These are phyloP conservation scores for Teinopalpus imperialis DNA, from an alignment of 2,888 invertebrate species.

Conservation along the genomic window DNA sequence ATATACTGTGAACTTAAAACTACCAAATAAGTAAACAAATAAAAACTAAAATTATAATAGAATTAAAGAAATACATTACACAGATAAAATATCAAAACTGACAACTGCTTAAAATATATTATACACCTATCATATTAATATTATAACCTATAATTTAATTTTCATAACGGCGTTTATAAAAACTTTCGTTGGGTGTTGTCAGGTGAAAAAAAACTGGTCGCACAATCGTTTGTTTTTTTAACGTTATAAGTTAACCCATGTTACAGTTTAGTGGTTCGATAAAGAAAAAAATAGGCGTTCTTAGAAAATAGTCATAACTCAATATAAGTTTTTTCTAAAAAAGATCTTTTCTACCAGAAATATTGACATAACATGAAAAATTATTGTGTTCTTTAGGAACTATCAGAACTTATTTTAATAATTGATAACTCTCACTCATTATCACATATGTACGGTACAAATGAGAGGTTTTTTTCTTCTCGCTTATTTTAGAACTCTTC, in stretches of 20 bases:
- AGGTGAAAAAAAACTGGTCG: constrained; percentile 67
- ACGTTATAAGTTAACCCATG: constrained; percentile 48
- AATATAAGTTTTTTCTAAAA: constrained; percentile 28
- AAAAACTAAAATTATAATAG: not conserved
- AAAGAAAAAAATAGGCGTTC: constrained; percentile 64
- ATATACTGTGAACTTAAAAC: too few species aligned
- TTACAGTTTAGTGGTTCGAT: constrained; percentile 58
- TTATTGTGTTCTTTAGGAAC: too few species aligned
- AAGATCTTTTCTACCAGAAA: too few species aligned
- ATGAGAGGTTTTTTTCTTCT: too few species aligned
- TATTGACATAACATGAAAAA: too few species aligned
- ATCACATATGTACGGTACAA: too few species aligned
- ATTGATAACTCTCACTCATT: too few species aligned
- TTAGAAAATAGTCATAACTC: constrained; percentile 63
- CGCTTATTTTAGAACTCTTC: too few species aligned
- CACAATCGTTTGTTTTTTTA: constrained; percentile 65
- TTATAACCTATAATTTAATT: constrained; percentile 81
- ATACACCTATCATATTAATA: constrained; percentile 79
- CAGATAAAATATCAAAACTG: constrained; percentile 64
- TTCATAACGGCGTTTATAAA: constrained; percentile 68
- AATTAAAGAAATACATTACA: constrained; percentile 13
- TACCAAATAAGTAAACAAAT: not conserved
- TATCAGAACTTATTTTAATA: too few species aligned
- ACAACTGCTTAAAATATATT: constrained; percentile 65
- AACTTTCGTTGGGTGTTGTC: constrained; percentile 69